phyloP scores from a whole-genome alignment of 2,797 vertebrate species.

The Pseudocheirus occidentalis region DNA sequence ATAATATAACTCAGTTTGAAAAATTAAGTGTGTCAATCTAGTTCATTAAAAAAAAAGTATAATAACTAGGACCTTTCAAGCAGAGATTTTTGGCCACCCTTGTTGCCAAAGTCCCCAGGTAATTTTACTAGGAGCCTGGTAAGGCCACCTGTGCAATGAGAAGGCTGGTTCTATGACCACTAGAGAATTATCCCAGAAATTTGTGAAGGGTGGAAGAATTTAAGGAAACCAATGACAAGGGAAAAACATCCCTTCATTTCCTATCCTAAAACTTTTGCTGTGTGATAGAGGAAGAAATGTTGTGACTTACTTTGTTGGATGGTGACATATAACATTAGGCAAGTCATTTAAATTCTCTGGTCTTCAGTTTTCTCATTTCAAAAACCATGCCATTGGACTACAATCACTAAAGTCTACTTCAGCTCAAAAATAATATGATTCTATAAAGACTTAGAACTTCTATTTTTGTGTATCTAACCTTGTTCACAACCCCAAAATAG shows the following conservation, averaged over 20 bases:
- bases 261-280: neutral
- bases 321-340: neutral
- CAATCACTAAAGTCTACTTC: conserved; percentile 58
- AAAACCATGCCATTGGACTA: neutral
- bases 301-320: neutral
- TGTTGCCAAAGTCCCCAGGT: neutral
- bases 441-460: conserved; percentile 45
- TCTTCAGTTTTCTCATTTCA: neutral
- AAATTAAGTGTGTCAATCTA: conserved; percentile 71
- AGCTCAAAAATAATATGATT: conserved; percentile 53
- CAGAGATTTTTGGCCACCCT: neutral
- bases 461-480: conserved; percentile 53
- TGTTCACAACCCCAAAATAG: conserved; percentile 61
- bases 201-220: neutral
- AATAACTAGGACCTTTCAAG: conserved; percentile 61
- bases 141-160: neutral
- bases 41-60: conserved; percentile 70
- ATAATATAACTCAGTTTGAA: conserved; percentile 78
- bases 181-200: neutral
- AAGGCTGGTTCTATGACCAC: neutral
- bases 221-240: neutral
- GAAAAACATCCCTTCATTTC: neutral
- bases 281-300: neutral
- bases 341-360: neutral
- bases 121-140: neutral